Base-by-base conservation (phyloP, 1,140 invertebrate genomes). In the Drosophila kohkoa region DNA sequence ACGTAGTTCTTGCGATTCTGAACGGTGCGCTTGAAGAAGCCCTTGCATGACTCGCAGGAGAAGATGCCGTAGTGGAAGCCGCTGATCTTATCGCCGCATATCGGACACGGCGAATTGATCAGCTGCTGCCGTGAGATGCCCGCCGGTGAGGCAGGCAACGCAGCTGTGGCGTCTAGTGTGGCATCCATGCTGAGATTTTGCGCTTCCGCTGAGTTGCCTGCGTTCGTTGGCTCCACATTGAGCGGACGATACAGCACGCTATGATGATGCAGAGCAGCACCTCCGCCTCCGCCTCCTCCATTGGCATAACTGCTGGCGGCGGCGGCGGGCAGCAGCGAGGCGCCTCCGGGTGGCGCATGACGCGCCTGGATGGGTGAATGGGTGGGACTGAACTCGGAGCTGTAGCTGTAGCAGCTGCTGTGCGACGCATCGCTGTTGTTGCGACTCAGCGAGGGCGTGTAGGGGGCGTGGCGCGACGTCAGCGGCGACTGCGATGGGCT, bases 1-100 rank as follows among this genome's bases (percentile, higher is more conserved):
- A 98, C 96, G 93, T 99, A 99, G 92, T 98, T 97, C 93, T 99
- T 99, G 58, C 98, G 95, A 92, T 99, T 99, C 93, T 99, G 98
- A 3, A 99, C 98, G 46, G 98, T 99, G 72, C 98, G 95, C 93
- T 99, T 99, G 93, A 99, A 99, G 93, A 99, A 99, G 3, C 98
- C 98, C 94, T 99, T 99, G 92, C 96, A 99, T 8, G 97, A 98
- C 92, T 99, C 98, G 93, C 98, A 99, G 8, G 98, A 98, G 93
- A 99, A 99, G 80, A 99, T 99, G 8, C 98, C 98, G 90, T 99
- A 99, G 92, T 99, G 98, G 93, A 98, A 98, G 8, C 98, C 98
- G 75, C 97, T 98, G 79, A 98, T 98, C 92, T 98, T 97, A 92
- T 99, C 98, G 0, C 97, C 98, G 91, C 98, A 99, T 62, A 99